A percentile compares a stretch with the other conserved stretches of the same genome.
Evolutionary conservation across 2,797 vertebrate species (phyloP).

Genomic region (Anabas testudineus): DNA sequence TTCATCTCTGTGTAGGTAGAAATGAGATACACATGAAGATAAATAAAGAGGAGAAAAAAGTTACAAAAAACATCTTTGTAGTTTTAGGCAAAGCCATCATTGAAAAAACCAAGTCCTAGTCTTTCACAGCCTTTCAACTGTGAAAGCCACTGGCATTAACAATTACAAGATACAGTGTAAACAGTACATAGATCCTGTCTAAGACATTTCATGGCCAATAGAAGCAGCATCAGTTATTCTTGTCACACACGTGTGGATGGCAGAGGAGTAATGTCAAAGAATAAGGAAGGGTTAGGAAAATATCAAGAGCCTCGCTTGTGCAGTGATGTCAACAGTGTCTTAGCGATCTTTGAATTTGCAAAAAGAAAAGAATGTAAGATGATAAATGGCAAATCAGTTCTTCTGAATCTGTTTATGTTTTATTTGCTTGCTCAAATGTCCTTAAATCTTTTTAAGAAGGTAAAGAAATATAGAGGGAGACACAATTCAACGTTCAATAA

Average conservation of each 20-base stretch:
- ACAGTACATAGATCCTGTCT: neutral
- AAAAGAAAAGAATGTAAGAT: neutral
- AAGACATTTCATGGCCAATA: conserved; percentile 10
- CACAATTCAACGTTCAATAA: neutral
- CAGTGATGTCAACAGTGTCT: neutral
- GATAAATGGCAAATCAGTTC: neutral
- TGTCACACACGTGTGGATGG: conserved; percentile 2
- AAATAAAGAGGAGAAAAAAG: no score
- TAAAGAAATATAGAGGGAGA: neutral
- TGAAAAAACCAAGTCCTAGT: no score
- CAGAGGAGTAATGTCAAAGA: neutral
- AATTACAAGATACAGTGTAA: neutral
- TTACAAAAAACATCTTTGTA: no score
- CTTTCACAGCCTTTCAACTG: neutral
- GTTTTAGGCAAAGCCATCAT: no score
- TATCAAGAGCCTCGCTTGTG: neutral
- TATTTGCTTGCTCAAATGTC: neutral
- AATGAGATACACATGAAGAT: no score
- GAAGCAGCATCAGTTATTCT: conserved; percentile 21
- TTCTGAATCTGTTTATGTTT: no score
- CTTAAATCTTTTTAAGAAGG: neutral
- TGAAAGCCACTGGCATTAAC: conserved; percentile 10
- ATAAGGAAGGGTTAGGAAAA: neutral
- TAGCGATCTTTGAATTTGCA: neutral
- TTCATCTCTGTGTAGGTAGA: no score